A percentile compares a stretch with the other conserved stretches of the same genome.
phyloP scores from a whole-genome alignment of 2,888 invertebrate species.

The Drosophila meridionalis region DNA sequence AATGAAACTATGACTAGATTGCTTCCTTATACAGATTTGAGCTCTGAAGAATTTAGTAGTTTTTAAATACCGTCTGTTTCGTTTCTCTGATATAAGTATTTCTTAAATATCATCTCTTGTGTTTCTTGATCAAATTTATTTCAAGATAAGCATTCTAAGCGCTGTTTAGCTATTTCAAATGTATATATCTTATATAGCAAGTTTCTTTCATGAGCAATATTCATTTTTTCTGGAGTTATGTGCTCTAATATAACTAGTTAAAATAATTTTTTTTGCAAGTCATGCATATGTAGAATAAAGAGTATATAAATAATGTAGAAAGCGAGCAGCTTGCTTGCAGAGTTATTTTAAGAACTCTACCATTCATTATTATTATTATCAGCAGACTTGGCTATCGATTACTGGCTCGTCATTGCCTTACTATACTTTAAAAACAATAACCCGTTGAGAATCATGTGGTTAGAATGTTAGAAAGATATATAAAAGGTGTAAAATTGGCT shows the following conservation, averaged over 20 bases:
- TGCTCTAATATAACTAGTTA: neutral
- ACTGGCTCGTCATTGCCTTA: neutral
- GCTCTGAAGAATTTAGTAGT: neutral
- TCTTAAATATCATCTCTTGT: no score
- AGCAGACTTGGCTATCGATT: neutral
- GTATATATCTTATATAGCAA: neutral
- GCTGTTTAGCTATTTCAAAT: neutral
- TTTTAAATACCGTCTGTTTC: no score
- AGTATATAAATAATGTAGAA: neutral
- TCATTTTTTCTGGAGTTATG: neutral
- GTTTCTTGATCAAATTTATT: no score
- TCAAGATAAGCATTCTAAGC: neutral
- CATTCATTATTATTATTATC: neutral
- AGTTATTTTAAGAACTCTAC: neutral
- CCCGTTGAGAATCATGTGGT: neutral
- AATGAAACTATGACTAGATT: neutral
- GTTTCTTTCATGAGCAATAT: no score
- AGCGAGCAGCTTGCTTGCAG: neutral
- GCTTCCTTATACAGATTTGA: neutral
- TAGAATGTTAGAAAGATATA: no score
- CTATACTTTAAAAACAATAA: neutral
- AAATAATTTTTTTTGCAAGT: neutral
- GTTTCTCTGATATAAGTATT: no score
- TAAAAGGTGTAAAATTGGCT: no score
- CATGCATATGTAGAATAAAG: neutral